A percentile compares a stretch with the other conserved stretches of the same genome.
These are phyloP conservation scores for Aplochiton taeniatus DNA, from an alignment of 2,797 vertebrate species.

Conservation along the genomic window DNA sequence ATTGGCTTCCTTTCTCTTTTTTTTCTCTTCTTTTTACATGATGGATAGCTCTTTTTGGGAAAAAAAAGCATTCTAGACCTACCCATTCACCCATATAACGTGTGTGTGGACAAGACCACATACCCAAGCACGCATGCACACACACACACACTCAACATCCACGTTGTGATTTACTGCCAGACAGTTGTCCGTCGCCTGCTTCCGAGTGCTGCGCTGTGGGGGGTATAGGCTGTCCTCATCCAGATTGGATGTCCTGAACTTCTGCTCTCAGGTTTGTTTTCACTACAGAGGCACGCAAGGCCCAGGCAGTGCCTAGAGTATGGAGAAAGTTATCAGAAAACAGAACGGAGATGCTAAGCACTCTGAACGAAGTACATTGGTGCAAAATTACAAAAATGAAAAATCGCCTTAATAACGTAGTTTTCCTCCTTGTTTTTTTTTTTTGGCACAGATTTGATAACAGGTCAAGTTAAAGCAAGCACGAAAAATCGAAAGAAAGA, in stretches of 20 bases:
- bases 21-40: too few species aligned
- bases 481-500: background rate
- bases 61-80: too few species aligned
- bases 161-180: constrained; percentile 60
- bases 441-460: background rate
- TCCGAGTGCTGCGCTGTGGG: constrained; percentile 42
- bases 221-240: constrained; percentile 4
- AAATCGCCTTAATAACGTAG: too few species aligned
- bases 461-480: background rate
- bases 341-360: background rate
- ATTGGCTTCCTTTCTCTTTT: too few species aligned
- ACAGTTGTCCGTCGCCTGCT: constrained; percentile 57
- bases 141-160: constrained; percentile 14
- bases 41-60: too few species aligned
- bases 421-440: background rate
- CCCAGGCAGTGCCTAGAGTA: constrained; percentile 5
- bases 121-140: constrained; percentile 19
- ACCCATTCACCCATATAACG: constrained; percentile 5
- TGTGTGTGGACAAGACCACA: constrained; percentile 4
- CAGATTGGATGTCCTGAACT: constrained; percentile 29
- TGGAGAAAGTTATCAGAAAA: background rate
- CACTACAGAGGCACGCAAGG: constrained; percentile 11
- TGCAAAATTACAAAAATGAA: too few species aligned
- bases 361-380: too few species aligned
- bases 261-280: constrained; percentile 41